Percentiles rank a stretch among this genome's conserved stretches.
Evolutionary conservation across 1,140 invertebrate genomes (phyloP).

Genomic region (Nebria ingens): DNA sequence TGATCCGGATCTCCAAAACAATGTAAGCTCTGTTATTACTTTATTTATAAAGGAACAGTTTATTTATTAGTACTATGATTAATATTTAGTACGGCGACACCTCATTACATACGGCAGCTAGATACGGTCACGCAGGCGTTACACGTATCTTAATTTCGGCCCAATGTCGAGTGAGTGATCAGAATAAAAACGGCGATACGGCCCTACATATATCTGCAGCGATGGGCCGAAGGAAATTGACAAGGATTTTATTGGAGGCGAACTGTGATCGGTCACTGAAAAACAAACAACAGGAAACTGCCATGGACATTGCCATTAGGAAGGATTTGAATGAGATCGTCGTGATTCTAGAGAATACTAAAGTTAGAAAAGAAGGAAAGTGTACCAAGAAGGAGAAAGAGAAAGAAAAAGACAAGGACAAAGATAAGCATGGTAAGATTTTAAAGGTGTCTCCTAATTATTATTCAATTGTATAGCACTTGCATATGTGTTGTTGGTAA

Average conservation of each 20-base stretch:
- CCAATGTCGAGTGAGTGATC: conserved; percentile 72
- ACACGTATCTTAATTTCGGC: conserved; percentile 88
- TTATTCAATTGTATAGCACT: too few relatives aligned
- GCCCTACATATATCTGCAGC: conserved; percentile 87
- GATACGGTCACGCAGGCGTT: conserved; percentile 93
- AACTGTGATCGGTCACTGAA: conserved; percentile 65
- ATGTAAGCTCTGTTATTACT: conserved; percentile 56
- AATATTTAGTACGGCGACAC: conserved; percentile 86
- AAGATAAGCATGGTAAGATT: conserved; percentile 15
- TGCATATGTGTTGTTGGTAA: too few relatives aligned
- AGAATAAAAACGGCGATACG: conserved; percentile 95
- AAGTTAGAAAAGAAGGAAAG: conserved; percentile 35
- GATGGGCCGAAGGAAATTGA: conserved; percentile 85
- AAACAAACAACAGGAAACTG: conserved; percentile 89
- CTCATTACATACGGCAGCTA: conserved; percentile 84
- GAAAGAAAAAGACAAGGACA: conserved; percentile 35
- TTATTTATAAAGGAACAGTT: background rate
- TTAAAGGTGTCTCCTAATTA: background rate
- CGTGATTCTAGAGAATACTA: conserved; percentile 29
- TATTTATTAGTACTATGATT: conserved; percentile 11
- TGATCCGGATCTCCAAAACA: conserved; percentile 82
- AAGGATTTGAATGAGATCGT: conserved; percentile 53
- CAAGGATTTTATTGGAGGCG: conserved; percentile 79
- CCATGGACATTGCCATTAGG: conserved; percentile 76
- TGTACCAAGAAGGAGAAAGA: conserved; percentile 36